Base-by-base conservation (phyloP, 2,888 invertebrate species). In the Cheilosia pagana region DNA sequence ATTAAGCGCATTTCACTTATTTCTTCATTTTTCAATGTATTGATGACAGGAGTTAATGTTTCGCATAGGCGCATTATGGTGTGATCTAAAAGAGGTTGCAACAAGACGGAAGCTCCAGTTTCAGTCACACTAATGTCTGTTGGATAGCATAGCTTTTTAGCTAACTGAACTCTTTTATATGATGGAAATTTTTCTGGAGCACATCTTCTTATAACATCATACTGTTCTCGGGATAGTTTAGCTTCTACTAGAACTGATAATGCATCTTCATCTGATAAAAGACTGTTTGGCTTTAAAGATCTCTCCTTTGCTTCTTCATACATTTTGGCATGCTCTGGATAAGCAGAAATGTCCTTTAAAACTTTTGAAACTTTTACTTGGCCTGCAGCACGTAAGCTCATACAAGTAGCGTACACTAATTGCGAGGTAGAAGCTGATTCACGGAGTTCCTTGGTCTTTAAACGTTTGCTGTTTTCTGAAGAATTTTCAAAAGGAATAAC, bases 81-180 rank as follows among this genome's bases (percentile, higher is more conserved):
- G 63, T 87, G 87, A 59, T 87, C 65, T 39, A 88, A 77, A 63
- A 88, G 85, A 62, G 74, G 79, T 85, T 88, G 88, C 52, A 88
- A 74, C 52, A 53, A 59, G 79, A 88, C 83, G 76, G 81, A 52
- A 59, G 81, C 87, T 67, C 23, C 70, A 70, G 87, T 87, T 67
- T 78, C 77, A 55, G 83, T 86, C 50, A 86, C 70, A 70, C 68
- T 67, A 70, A 88, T 88, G 60, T 85, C 60, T 77, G 87, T 67
- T n/a, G 87, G 87, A 85, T 88, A 88, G 70, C 87, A 87, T 41
- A 55, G 28, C 70, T 86, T 85, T 68, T 89, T 88, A 48, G 88
- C 87, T 60, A 50, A 68, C 77, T 88, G 88, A 55, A 89, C 76
- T 50, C 59, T 85, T 87, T 87, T 88, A 68, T 89, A 88, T 28